A percentile compares a stretch with the other conserved stretches of the same genome.
phyloP scores from a whole-genome alignment of 2,888 invertebrate genomes.

The Chloroclysta siterata region DNA sequence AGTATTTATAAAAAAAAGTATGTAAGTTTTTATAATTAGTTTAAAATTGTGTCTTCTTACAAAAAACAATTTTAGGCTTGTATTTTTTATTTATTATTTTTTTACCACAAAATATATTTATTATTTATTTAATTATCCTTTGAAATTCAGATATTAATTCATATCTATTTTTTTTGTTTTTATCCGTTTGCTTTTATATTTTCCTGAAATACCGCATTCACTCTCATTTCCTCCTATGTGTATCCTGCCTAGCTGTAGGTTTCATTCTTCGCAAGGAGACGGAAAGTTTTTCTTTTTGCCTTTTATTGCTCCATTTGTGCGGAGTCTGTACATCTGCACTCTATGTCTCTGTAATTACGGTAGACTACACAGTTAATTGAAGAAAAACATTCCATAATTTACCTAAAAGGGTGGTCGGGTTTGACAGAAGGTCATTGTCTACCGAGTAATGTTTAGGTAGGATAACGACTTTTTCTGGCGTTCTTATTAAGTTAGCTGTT shows the following conservation, averaged over 20 bases:
- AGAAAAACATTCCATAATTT: constrained; percentile 81
- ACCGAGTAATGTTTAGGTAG: not conserved
- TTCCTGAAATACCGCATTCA: not conserved
- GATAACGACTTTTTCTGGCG: not conserved
- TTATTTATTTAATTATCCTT: no score
- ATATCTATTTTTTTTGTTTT: no score
- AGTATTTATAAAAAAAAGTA: no score
- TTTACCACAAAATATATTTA: no score
- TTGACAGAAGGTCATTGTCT: constrained; percentile 14
- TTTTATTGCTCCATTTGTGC: constrained; percentile 70
- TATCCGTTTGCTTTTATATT: not conserved
- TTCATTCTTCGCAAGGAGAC: constrained; percentile 66
- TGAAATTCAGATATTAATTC: no score
- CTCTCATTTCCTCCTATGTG: not conserved
- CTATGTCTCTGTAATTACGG: constrained; percentile 71
- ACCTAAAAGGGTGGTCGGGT: constrained; percentile 38
- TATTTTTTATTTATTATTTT: no score
- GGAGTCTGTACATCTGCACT: constrained; percentile 60
- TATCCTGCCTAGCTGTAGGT: constrained; percentile 2
- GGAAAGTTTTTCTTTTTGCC: constrained; percentile 55
- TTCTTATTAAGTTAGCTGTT: constrained; percentile 4
- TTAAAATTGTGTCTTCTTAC: no score
- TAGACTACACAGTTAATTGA: constrained; percentile 67
- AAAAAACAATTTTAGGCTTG: no score
- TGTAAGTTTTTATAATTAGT: no score